phyloP scores from a whole-genome alignment of 2,888 invertebrate genomes.

The Encarsia formosa region DNA sequence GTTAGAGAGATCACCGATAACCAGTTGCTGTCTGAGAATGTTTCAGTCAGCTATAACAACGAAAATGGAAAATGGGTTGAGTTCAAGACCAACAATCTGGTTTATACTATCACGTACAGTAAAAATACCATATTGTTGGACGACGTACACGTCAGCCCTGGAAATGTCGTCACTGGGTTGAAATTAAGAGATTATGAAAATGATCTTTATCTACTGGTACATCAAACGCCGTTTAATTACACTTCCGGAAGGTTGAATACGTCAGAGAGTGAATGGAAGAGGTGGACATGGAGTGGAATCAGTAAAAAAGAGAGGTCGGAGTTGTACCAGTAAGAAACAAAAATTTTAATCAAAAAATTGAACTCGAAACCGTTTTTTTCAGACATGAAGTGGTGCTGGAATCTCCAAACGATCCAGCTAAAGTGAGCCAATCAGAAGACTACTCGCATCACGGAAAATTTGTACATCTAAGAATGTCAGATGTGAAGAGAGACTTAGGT shows the following conservation, averaged over 20 bases:
- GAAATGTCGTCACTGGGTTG: not conserved
- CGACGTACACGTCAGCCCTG: not conserved
- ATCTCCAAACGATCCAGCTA: not conserved
- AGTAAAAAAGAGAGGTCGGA: not conserved
- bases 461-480: not conserved
- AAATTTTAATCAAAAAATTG: not conserved
- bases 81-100: not conserved
- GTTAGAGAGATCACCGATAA: not conserved
- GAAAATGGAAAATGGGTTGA: not conserved
- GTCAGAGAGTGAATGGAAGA: not conserved
- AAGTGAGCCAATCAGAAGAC: not conserved
- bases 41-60: not conserved
- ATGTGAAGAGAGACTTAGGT: not conserved
- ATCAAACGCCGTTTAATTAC: too few relatives aligned
- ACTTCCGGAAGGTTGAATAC: too few relatives aligned
- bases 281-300: not conserved
- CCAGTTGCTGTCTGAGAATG: not conserved
- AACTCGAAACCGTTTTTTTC: not conserved
- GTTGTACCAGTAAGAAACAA: not conserved
- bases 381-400: not conserved
- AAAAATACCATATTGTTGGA: not conserved
- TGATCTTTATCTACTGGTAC: too few relatives aligned
- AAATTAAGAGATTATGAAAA: not conserved
- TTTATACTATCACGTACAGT: not conserved
- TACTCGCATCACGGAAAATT: not conserved